phyloP scores from a whole-genome alignment of 1,140 invertebrate genomes.

The Wasmannia auropunctata region DNA sequence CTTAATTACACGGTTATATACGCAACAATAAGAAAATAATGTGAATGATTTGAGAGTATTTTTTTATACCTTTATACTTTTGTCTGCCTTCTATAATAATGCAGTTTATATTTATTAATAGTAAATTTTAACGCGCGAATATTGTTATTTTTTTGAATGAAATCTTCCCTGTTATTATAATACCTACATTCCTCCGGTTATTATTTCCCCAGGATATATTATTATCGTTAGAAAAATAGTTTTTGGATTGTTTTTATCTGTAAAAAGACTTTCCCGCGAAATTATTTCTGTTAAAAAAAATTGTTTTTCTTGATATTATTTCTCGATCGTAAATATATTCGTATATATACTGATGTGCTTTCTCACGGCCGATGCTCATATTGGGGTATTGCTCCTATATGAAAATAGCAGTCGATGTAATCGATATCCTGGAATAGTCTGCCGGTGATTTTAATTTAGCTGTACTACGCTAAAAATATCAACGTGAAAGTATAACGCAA shows the following conservation, averaged over 20 bases:
- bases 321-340: constrained; percentile 3
- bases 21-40: not conserved
- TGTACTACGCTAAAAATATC: not conserved
- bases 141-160: not conserved
- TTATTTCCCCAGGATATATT: constrained; percentile 10
- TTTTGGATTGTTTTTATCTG: not conserved
- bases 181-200: not conserved
- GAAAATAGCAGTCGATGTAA: constrained; percentile 1
- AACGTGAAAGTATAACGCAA: not conserved
- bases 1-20: not conserved
- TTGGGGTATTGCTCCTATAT: not conserved
- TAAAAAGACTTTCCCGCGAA: not conserved
- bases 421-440: constrained; percentile 17
- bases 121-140: not conserved
- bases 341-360: not conserved
- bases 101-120: not conserved
- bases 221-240: not conserved
- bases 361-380: not conserved
- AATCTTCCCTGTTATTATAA: not conserved
- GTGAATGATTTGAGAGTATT: not conserved
- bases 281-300: constrained; percentile 27
- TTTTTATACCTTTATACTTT: not conserved
- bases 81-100: not conserved
- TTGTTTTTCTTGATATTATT: constrained; percentile 7
- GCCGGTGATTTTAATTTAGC: constrained; percentile 25